Evolutionary conservation across 2,797 vertebrate genomes (phyloP).

Genomic region (Clarias fuscus): DNA sequence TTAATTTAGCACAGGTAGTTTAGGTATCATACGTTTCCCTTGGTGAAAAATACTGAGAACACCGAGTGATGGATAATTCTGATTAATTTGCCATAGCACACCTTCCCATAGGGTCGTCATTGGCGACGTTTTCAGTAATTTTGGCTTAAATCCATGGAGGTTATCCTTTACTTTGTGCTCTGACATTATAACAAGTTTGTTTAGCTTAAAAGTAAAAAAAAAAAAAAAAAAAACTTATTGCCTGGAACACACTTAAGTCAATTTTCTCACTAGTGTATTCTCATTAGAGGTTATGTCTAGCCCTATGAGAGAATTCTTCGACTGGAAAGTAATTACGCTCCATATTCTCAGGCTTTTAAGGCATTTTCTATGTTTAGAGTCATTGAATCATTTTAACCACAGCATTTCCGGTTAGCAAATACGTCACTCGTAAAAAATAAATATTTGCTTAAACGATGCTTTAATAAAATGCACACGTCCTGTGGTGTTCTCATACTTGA

Average conservation of each 20-base stretch:
- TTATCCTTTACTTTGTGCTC: not conserved
- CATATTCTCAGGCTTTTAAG: constrained; percentile 3
- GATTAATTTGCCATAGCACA: not conserved
- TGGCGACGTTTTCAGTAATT: not conserved
- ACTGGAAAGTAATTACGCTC: constrained; percentile 10
- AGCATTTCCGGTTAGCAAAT: not conserved
- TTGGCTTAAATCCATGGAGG: not conserved
- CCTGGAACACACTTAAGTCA: not conserved
- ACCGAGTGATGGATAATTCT: not conserved
- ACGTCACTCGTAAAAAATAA: not conserved
- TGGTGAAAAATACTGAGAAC: not conserved
- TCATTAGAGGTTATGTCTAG: not conserved
- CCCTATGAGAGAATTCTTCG: not conserved
- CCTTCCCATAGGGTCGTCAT: not conserved
- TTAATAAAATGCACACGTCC: not conserved
- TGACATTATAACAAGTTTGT: not conserved
- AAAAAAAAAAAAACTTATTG: not conserved
- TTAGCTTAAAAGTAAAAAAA: no score
- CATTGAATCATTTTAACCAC: constrained; percentile 4
- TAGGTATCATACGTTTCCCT: not conserved
- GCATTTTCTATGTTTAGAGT: constrained; percentile 14
- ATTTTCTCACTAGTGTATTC: not conserved
- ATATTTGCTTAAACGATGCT: not conserved
- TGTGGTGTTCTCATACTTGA: not conserved
- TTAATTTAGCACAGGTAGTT: not conserved